Conservation (phyloP, 2,113 vertebrate species). For the Erythrocercus mccallii region DNA sequence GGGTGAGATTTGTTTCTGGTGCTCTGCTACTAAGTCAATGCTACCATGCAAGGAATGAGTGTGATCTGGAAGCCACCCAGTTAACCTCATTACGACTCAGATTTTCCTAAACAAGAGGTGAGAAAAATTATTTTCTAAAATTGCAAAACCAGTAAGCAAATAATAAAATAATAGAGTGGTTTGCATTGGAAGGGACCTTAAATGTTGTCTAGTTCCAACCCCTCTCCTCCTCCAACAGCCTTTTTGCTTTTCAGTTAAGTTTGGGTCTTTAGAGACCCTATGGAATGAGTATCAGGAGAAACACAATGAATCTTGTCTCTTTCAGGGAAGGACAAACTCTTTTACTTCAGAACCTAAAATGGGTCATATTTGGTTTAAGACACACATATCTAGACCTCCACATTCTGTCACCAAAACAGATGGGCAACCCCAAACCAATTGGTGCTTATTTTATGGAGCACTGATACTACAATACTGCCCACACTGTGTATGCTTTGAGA, state of each 20-base stretch:
- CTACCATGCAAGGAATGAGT: not conserved
- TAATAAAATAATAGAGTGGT: not conserved
- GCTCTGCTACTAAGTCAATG: not conserved
- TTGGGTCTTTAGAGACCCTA: not conserved
- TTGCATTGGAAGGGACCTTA: not conserved
- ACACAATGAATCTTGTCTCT: not conserved
- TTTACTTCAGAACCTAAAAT: not conserved
- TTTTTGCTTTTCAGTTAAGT: not conserved
- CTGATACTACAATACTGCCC: not conserved
- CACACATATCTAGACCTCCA: not conserved
- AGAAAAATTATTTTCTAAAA: not conserved
- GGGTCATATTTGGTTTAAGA: not conserved
- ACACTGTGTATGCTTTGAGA: not conserved
- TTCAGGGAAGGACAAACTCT: not conserved
- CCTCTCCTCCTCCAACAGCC: accelerated
- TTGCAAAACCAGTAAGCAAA: not conserved
- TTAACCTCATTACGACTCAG: not conserved
- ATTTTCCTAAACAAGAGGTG: not conserved
- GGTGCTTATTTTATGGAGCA: not conserved
- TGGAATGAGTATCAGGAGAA: not conserved
- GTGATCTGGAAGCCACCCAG: not conserved
- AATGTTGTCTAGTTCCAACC: not conserved
- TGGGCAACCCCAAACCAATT: not conserved
- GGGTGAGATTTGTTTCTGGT: not conserved
- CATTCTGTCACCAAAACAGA: not conserved